Conservation (phyloP, 1,140 invertebrate species). For the Sipha flava region DNA sequence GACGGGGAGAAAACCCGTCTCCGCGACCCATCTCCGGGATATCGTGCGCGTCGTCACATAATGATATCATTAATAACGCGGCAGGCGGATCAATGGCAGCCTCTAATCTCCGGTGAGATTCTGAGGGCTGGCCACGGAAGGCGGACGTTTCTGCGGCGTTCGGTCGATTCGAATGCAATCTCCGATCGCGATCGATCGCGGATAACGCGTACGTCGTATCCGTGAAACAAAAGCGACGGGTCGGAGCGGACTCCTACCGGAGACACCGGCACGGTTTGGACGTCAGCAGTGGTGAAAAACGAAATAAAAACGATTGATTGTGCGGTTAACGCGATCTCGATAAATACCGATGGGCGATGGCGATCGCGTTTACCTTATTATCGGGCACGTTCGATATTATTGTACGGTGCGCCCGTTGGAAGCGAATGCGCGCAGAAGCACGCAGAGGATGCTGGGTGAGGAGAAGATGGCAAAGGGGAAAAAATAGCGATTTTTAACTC, state of each 20-base stretch:
- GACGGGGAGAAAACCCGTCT: background rate
- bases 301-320: background rate
- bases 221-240: background rate
- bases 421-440: too few species aligned
- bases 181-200: background rate
- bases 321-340: background rate
- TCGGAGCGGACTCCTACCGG: too few species aligned
- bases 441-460: too few species aligned
- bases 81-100: background rate
- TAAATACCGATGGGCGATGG: background rate
- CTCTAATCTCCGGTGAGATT: slow-evolving; percentile 10
- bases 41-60: background rate
- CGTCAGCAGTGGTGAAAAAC: too few species aligned
- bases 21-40: background rate
- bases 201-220: background rate
- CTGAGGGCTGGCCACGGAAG: background rate
- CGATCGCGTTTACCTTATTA: background rate
- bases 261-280: too few species aligned
- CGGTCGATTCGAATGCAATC: background rate
- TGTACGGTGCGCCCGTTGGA: too few species aligned
- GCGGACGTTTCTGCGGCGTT: background rate
- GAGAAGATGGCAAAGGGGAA: too few species aligned
- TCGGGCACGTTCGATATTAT: too few species aligned
- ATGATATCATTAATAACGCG: slow-evolving; percentile 15
- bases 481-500: too few species aligned